These are phyloP conservation scores for Lethenteron camtschaticum DNA, from an alignment of 2,113 vertebrate genomes.

Conservation along the genomic window DNA sequence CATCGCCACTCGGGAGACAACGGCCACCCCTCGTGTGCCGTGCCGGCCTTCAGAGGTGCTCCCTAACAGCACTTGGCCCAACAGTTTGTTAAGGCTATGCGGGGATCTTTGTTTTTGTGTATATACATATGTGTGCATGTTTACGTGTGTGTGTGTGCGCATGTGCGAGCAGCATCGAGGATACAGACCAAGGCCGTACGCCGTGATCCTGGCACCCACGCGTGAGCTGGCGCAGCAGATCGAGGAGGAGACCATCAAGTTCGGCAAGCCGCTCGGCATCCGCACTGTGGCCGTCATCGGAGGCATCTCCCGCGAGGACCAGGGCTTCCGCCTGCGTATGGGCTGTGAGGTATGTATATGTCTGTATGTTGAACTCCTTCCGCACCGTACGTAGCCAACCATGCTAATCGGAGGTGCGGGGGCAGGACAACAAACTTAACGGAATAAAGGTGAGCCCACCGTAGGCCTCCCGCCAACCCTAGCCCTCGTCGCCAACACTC, in stretches of 20 bases:
- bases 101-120: background rate
- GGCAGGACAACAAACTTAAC: too few relatives aligned
- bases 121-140: too few relatives aligned
- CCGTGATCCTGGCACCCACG: slow-evolving; percentile 82
- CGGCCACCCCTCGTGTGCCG: too few relatives aligned
- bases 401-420: too few relatives aligned
- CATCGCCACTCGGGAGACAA: too few relatives aligned
- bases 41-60: too few relatives aligned
- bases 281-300: slow-evolving; percentile 88
- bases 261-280: slow-evolving; percentile 81
- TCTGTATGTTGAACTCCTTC: too few relatives aligned
- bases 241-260: slow-evolving; percentile 92
- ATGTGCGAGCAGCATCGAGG: slow-evolving; percentile 46
- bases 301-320: slow-evolving; percentile 88
- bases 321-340: slow-evolving; percentile 87
- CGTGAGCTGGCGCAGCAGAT: slow-evolving; percentile 96
- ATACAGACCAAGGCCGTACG: slow-evolving; percentile 87
- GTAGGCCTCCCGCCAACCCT: too few relatives aligned
- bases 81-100: background rate
- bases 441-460: too few relatives aligned
- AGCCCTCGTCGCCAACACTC: too few relatives aligned
- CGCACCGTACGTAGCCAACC: too few relatives aligned
- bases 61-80: background rate
- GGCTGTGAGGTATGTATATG: slow-evolving; percentile 52
- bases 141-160: too few relatives aligned